Evolutionary conservation across 2,797 vertebrate species (phyloP), one percentile per base, ranked within the genome.

Genomic region (Muscicapa striata): DNA sequence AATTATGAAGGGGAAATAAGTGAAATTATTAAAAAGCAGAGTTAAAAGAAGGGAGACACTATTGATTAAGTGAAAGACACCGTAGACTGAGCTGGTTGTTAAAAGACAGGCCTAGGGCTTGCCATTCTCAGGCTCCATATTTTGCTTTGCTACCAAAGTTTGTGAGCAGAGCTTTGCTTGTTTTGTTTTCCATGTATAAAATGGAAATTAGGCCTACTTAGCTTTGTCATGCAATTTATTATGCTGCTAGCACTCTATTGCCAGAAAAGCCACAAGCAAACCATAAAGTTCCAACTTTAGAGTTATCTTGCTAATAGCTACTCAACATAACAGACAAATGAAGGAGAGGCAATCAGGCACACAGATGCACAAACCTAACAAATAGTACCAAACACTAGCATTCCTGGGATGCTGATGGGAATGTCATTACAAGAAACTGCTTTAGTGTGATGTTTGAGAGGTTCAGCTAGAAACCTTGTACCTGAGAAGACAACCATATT

Each of bases 1-100:
- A 77, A 93, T 91, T 75, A 74, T 55, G 48, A 93, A 91, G 69
- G 72, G 49, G 63, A 92, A 91, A 93, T 46, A 90, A 91, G 54
- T 41, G 69, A 88, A 72, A 85, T 90, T 34, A 55, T 91, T 68
- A 52, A 77, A 83, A 93, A 72, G 59, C 1, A 63, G 17, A 87
- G 27, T 51, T 82, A 85, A 70, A 91, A 90, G 41, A 83, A 77
- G 79, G 41, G 45, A 70, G 41, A 41, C 23, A 22, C 15, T 73
- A 21, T 15, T 74, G 49, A 68, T 26, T 48, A 57, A 23, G 55
- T 73, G 54, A 84, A 68, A 66, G n/a, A 68, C 14, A 82, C 30
- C 0, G 0, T 6, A 83, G 36, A 22, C 75, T 57, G 29, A 64
- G 38, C 9, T 74, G 24, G 11, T 43, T 11, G 1, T 80, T 87